Base-by-base conservation (phyloP, 64 coral and sea anemone species). In the Hydrozoanthus tunicans region DNA sequence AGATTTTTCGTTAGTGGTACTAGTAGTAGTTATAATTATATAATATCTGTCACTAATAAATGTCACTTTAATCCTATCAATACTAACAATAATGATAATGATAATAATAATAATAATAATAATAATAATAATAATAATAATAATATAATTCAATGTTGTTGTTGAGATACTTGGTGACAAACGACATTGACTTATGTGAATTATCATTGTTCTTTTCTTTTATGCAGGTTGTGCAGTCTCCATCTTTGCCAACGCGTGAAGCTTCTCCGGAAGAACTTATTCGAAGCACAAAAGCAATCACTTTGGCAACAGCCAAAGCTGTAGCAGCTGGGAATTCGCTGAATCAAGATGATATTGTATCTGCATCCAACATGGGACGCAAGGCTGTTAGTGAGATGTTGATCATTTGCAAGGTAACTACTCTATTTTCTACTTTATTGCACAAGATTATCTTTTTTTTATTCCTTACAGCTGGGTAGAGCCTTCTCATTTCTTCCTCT, bases 301-400 rank as follows among this genome's bases (percentile, higher is more conserved):
- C 96, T 73, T 95, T 98, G 86, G 96, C 96, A 95, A 98, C 96
- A 59, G 96, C 96, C 3, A 98, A 98, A 82, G 94, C 89, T 9
- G 96, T 98, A 9, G 96, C 96, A 85, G 96, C 96, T 27, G 96
- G 96, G 10, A 95, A 98, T 73, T 95, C 96, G 10, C 84, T 92
- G 27, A 95, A 98, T 25, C 96, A 95, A 72, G 96, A 98, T 57
- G 96, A 98, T 67, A 86, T 94, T 53, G 92, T 95, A 14, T 86
- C 93, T 26, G 96, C 96, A 59, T 91, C 96, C 27, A 98, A 98
- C 77, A 93, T 98, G 96, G 91, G 96, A 25, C 81, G 96, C 10
- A 95, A 98, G 65, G 96, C 96, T 60, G 92, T 98, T 11, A 98
- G 91, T 58, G 94, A 99, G 59, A 89, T 99, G 94, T 91, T 99